Percentiles rank a stretch among this genome's conserved stretches.
Evolutionary conservation across 1,140 invertebrate genomes (phyloP).

Genomic region (Bathynomus jamesi): DNA sequence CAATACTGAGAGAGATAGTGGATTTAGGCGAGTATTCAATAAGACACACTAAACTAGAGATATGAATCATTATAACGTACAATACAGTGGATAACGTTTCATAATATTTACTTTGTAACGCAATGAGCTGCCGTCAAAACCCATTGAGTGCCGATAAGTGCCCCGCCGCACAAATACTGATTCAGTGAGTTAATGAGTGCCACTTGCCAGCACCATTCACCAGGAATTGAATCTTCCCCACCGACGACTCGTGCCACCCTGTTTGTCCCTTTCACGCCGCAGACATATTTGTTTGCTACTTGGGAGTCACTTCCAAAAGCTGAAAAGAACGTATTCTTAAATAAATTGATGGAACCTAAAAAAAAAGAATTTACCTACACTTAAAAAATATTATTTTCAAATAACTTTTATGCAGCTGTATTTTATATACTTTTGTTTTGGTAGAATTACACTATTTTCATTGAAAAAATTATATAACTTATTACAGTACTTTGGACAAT

Average conservation of each 20-base stretch:
- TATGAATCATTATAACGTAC: neutral
- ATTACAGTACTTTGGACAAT: no score
- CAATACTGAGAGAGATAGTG: constrained; percentile 57
- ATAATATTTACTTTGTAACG: constrained; percentile 70
- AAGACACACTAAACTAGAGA: neutral
- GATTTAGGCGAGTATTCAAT: neutral
- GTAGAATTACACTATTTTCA: no score
- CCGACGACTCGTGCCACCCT: constrained; percentile 68
- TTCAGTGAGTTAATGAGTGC: constrained; percentile 87
- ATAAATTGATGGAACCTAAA: no score
- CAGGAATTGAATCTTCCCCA: constrained; percentile 78
- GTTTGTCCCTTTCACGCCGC: constrained; percentile 67
- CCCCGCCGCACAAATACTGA: constrained; percentile 92
- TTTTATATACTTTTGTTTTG: no score
- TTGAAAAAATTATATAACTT: no score
- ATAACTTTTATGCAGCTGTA: no score
- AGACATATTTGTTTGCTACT: constrained; percentile 81
- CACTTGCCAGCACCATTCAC: constrained; percentile 93
- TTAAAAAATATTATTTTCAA: no score
- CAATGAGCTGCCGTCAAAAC: constrained; percentile 92
- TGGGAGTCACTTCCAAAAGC: constrained; percentile 41
- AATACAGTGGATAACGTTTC: neutral
- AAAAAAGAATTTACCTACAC: no score
- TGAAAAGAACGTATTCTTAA: no score
- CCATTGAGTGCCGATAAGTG: constrained; percentile 88